Evolutionary conservation across 2,797 vertebrate genomes (phyloP).

Genomic region (Brotula barbata): DNA sequence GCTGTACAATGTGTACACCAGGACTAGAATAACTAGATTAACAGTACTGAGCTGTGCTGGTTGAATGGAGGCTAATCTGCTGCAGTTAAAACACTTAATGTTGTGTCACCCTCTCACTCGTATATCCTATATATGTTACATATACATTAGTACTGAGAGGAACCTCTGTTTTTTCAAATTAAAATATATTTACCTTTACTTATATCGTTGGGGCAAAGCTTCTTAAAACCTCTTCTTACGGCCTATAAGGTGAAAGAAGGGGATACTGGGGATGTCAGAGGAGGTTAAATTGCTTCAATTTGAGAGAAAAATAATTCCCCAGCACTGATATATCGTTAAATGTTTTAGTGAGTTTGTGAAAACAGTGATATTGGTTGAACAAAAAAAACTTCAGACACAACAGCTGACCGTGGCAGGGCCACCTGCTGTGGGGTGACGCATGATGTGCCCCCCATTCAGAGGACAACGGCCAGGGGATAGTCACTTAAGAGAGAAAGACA

Average conservation of each 20-base stretch:
- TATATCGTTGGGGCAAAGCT: no score
- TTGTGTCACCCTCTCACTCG: slow-evolving; percentile 8
- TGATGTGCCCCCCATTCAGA: slow-evolving; percentile 32
- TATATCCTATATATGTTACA: background rate
- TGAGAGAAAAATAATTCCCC: no score
- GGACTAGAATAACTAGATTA: slow-evolving; percentile 76
- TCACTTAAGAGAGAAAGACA: slow-evolving; percentile 34
- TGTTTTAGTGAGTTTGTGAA: slow-evolving; percentile 10
- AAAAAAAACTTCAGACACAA: background rate
- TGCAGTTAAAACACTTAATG: slow-evolving; percentile 42
- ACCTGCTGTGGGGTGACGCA: slow-evolving; percentile 46
- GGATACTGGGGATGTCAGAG: no score
- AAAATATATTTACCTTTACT: no score
- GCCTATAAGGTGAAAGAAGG: no score
- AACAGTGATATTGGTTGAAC: background rate
- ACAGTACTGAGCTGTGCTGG: slow-evolving; percentile 41
- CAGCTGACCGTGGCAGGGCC: slow-evolving; percentile 35
- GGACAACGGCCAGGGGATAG: slow-evolving; percentile 15
- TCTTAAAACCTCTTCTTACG: no score
- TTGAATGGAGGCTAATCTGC: slow-evolving; percentile 66
- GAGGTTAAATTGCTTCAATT: no score
- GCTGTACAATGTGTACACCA: slow-evolving; percentile 38
- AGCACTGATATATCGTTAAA: no score
- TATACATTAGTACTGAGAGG: no score
- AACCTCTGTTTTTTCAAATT: no score